Evolutionary conservation across 2,113 vertebrate species (phyloP), one percentile per base, ranked within the genome.

Genomic region (Poicephalus meyeri): DNA sequence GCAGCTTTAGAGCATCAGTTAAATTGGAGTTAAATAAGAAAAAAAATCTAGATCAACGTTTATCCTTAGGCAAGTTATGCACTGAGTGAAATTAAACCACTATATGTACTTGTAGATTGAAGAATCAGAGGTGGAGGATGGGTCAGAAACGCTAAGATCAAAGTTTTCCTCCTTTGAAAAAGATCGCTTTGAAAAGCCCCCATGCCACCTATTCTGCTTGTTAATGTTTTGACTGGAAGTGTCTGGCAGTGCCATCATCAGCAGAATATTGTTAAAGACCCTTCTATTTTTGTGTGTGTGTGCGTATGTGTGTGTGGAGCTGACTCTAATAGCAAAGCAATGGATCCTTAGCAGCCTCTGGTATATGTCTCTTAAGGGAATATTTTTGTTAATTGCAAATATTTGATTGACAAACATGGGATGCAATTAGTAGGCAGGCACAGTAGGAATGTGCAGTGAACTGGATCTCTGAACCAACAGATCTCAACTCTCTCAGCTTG

Each of bases 341-440:
- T 95, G 95, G 97, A 97, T 98, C 96, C 89, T 97, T 97, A 97
- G 95, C 97, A 97, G 97, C 96, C 96, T 98, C 97, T 97, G 97
- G 85, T 98, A 95, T 97, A 97, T 68, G 97, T 98, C 98, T 98
- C 98, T 98, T 98, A 98, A 95, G 98, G 98, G 98, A 98, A 98
- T 98, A 98, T 98, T 98, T 98, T 98, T 98, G 98, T 98, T 98
- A 98, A 98, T 98, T 98, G 98, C 98, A 98, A 98, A 98, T 98
- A 97, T 98, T 99, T 99, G 99, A 99, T 99, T 99, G 99, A 99
- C 99, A 99, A 98, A 98, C 97, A 97, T 98, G 98, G 98, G 98
- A 98, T 98, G 98, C 99, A 99, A 99, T 99, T 99, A 99, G 98
- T 97, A 98, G 98, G 98, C 98, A 97, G 95, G 97, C 98, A 97